These are phyloP conservation scores for Macrotrachela quadricornifera DNA, from an alignment of 1,140 invertebrate species.

Conservation along the genomic window DNA sequence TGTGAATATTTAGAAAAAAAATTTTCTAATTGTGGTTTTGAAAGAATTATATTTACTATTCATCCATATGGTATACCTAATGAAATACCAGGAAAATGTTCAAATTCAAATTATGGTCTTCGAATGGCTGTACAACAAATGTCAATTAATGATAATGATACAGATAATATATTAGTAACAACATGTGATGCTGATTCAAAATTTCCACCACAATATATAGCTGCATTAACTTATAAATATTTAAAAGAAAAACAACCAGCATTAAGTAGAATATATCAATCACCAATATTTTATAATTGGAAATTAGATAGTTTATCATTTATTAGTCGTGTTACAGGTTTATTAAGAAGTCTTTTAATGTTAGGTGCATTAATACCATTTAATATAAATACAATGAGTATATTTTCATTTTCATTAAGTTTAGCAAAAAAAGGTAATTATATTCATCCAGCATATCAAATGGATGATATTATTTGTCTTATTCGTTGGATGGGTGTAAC, in stretches of 20 bases:
- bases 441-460: slow-evolving; percentile 14
- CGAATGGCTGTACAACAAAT: background rate
- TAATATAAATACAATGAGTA: slow-evolving; percentile 16
- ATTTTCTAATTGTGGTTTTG: too few relatives aligned
- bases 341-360: slow-evolving; percentile 14
- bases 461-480: slow-evolving; percentile 15
- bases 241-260: background rate
- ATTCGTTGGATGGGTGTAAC: slow-evolving; percentile 15
- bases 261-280: background rate
- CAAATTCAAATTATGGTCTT: background rate
- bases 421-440: slow-evolving; percentile 13
- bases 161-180: background rate
- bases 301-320: slow-evolving; percentile 14
- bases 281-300: slow-evolving; percentile 5
- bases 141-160: background rate
- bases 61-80: background rate
- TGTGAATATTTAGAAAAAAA: background rate
- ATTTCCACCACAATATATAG: background rate
- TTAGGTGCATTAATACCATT: slow-evolving; percentile 15
- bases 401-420: slow-evolving; percentile 13
- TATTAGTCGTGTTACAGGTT: slow-evolving; percentile 13
- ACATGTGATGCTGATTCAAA: background rate
- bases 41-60: background rate
- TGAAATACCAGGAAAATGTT: background rate
- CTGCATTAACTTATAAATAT: background rate